Evolutionary conservation across 2,797 vertebrate genomes (phyloP).

Genomic region (Tauraco hartlaubi): DNA sequence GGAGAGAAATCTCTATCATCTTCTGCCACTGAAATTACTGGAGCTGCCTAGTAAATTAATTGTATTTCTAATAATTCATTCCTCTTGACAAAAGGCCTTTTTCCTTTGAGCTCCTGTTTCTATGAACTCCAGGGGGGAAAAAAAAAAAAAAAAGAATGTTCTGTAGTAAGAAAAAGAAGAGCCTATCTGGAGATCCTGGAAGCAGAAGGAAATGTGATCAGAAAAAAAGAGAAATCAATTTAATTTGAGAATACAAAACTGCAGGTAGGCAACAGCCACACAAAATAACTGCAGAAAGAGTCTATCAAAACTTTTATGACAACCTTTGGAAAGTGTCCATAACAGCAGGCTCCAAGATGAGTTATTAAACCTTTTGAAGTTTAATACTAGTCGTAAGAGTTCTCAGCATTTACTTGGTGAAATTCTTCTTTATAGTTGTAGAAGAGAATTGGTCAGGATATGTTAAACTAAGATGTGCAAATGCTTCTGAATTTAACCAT

Average conservation of each 20-base stretch:
- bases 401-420: neutral
- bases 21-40: neutral
- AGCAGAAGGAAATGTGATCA: neutral
- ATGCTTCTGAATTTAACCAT: neutral
- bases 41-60: neutral
- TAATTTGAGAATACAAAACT: neutral
- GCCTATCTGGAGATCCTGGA: neutral
- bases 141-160: neutral
- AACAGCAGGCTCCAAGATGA: neutral
- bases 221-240: neutral
- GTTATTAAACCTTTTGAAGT: neutral
- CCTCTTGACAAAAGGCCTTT: neutral
- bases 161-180: neutral
- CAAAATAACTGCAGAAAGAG: neutral
- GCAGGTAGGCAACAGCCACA: neutral
- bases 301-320: neutral
- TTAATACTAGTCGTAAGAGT: neutral
- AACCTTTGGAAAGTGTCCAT: neutral
- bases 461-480: neutral
- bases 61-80: neutral
- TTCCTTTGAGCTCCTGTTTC: neutral
- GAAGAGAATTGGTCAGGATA: neutral
- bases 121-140: fast-evolving
- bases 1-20: neutral
- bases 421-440: neutral